Conservation (phyloP, 2,113 vertebrate species). For the Poeciliopsis retropinna region DNA sequence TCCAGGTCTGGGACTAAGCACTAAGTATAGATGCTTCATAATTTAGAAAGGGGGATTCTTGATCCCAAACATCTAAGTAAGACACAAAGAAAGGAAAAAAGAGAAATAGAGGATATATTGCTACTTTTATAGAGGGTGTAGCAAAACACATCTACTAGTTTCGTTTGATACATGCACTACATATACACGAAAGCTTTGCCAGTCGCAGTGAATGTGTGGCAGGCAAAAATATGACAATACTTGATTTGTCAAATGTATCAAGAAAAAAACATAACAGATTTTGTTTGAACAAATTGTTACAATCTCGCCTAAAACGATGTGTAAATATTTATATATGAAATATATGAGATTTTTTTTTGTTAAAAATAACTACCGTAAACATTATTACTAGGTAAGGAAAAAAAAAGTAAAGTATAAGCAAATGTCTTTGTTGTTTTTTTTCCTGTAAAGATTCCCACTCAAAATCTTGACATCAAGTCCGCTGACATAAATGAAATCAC, state of each 20-base stretch:
- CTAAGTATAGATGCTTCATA: not conserved
- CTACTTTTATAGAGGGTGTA: not conserved
- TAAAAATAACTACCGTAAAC: not conserved
- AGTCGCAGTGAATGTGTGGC: too few species aligned
- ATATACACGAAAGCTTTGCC: not conserved
- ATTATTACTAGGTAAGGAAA: not conserved
- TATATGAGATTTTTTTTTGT: not conserved
- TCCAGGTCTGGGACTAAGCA: not conserved
- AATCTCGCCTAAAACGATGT: not conserved
- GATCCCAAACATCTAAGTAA: not conserved
- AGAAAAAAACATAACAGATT: not conserved
- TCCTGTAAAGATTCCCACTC: not conserved
- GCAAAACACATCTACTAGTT: too few species aligned
- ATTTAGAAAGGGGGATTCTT: not conserved
- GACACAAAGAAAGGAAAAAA: not conserved
- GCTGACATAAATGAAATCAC: conserved; percentile 1
- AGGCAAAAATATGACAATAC: not conserved
- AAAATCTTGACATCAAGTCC: conserved; percentile 1
- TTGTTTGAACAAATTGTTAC: not conserved
- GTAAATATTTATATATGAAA: too few species aligned
- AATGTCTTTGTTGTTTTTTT: not conserved
- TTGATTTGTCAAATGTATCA: not conserved
- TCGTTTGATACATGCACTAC: too few species aligned
- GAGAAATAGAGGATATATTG: too few species aligned
- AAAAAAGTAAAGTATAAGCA: not conserved